phyloP scores from a whole-genome alignment of 35 echinoderm and acorn worm genomes.

The Apostichopus japonicus region DNA sequence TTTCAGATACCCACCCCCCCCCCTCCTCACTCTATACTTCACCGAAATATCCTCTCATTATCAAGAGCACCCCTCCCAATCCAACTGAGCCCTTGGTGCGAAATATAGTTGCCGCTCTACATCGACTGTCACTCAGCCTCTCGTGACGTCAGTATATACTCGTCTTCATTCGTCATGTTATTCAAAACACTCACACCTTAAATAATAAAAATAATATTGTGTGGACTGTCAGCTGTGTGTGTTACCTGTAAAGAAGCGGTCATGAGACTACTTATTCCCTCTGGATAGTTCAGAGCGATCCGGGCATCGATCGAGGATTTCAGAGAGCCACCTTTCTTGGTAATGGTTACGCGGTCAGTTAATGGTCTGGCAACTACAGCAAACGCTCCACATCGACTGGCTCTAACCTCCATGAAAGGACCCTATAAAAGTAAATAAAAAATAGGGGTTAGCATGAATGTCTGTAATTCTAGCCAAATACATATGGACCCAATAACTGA shows the following conservation, averaged over 20 bases:
- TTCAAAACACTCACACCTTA: no score
- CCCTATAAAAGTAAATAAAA: slow-evolving; percentile 45
- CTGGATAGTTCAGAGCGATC: slow-evolving; percentile 71
- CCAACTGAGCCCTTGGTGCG: no score
- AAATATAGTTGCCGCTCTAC: no score
- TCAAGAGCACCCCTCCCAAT: no score
- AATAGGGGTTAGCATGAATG: neutral
- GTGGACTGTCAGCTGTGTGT: neutral
- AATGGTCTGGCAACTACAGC: slow-evolving; percentile 78
- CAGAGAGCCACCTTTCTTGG: slow-evolving; percentile 88
- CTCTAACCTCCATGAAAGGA: slow-evolving; percentile 79
- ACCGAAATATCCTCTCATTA: no score
- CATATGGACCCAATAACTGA: neutral
- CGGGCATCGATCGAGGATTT: slow-evolving; percentile 84
- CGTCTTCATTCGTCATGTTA: no score
- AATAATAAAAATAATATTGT: no score
- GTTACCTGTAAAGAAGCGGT: slow-evolving; percentile 80
- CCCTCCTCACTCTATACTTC: no score
- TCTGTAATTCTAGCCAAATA: no score
- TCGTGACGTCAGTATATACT: no score
- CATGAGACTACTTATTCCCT: slow-evolving; percentile 73
- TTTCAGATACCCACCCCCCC: no score
- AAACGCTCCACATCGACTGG: slow-evolving; percentile 62
- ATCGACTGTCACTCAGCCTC: no score
- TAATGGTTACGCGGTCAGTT: slow-evolving; percentile 86